A percentile compares a stretch with the other conserved stretches of the same genome.
phyloP scores from a whole-genome alignment of 2,113 vertebrate genomes.

The Megaceryle maxima region DNA sequence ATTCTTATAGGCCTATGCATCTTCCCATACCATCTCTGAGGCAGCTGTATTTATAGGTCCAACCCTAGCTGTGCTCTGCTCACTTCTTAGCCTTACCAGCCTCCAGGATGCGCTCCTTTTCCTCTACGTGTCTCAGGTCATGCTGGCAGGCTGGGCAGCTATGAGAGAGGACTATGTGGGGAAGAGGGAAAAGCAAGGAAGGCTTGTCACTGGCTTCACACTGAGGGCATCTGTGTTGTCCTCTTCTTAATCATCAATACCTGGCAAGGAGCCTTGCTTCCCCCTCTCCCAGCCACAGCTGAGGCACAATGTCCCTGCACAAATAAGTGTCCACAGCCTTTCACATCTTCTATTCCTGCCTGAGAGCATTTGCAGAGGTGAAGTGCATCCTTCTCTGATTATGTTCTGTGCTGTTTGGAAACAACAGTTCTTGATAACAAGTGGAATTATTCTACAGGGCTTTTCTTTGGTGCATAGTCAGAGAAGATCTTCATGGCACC shows the following conservation, averaged over 20 bases:
- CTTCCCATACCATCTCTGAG: neutral
- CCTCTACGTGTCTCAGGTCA: neutral
- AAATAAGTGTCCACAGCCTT: neutral
- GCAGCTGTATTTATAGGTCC: neutral
- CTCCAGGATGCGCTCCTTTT: neutral
- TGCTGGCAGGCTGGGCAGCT: neutral
- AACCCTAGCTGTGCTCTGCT: neutral
- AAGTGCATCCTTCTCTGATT: neutral
- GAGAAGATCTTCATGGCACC: neutral
- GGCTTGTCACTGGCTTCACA: neutral
- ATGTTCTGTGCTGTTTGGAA: neutral
- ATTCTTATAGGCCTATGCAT: neutral
- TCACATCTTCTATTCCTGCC: neutral
- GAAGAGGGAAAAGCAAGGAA: neutral
- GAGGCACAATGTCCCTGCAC: neutral
- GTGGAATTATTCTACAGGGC: neutral
- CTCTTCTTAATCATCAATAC: neutral
- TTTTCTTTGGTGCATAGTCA: neutral
- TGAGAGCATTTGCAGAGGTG: neutral
- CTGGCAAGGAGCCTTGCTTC: neutral
- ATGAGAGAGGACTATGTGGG: rapidly evolving
- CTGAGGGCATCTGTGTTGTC: conserved; percentile 12
- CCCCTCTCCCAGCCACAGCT: neutral
- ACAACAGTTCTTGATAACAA: neutral
- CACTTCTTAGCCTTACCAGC: neutral